A percentile compares a stretch with the other conserved stretches of the same genome.
Evolutionary conservation across 2,888 invertebrate genomes (phyloP).

Genomic region (Drosophila colorata): DNA sequence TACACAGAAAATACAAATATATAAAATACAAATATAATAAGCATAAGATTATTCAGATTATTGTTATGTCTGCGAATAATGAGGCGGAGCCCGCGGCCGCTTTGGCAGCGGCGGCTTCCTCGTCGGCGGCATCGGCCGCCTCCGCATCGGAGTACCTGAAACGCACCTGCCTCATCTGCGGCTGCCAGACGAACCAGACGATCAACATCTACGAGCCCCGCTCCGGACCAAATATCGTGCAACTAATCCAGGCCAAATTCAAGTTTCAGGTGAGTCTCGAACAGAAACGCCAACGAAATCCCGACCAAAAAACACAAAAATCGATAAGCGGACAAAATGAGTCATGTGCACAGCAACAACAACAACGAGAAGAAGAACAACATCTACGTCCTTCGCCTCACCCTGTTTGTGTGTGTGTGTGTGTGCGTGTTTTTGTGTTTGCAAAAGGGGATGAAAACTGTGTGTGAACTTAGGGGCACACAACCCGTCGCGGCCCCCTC

Average conservation of each 20-base stretch:
- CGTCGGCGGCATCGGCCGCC: conserved; percentile 38
- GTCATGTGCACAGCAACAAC: conserved; percentile 58
- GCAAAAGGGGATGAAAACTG: conserved; percentile 68
- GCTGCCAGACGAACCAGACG: conserved; percentile 84
- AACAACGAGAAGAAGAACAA: too few relatives aligned
- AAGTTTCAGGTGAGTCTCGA: conserved; percentile 84
- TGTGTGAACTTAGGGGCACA: conserved; percentile 28
- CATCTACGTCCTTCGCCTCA: conserved; percentile 53
- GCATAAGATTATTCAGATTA: too few relatives aligned
- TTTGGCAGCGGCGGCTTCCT: conserved; percentile 36
- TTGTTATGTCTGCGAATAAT: conserved; percentile 61
- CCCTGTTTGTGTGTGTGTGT: conserved; percentile 15
- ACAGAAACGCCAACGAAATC: conserved; percentile 1
- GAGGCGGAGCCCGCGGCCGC: conserved; percentile 68
- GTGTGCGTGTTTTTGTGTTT: conserved; percentile 25
- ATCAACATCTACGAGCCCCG: conserved; percentile 85
- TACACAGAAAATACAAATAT: too few relatives aligned
- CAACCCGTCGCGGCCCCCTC: not conserved
- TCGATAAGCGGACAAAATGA: conserved; percentile 74
- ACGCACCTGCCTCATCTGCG: conserved; percentile 85
- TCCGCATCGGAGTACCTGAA: conserved; percentile 79
- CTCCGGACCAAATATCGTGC: conserved; percentile 85
- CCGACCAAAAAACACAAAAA: conserved; percentile 51
- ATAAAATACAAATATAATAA: too few relatives aligned
- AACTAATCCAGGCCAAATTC: conserved; percentile 85